Evolutionary conservation across 35 echinoderm and acorn worm species (phyloP).

Genomic region (Nesometra sesokonis): DNA sequence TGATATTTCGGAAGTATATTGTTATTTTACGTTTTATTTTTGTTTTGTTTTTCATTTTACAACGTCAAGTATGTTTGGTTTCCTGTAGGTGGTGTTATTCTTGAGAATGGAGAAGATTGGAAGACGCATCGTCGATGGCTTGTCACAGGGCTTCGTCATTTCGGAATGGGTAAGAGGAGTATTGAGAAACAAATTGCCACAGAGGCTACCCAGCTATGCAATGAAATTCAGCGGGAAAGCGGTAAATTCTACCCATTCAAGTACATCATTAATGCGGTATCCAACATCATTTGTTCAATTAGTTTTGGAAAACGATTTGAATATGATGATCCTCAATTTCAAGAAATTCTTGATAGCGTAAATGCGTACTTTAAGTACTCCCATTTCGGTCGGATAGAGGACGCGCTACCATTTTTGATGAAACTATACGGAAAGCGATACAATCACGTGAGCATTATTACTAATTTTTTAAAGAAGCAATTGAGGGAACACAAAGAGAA

Average conservation of each 20-base stretch:
- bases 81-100: neutral
- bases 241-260: slow-evolving; percentile 31
- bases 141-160: no score
- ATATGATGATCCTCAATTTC: slow-evolving; percentile 42
- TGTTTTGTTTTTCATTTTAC: no score
- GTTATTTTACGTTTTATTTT: no score
- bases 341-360: slow-evolving; percentile 10
- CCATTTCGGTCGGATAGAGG: neutral
- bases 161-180: slow-evolving; percentile 41
- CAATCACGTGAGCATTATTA: neutral
- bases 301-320: slow-evolving; percentile 44
- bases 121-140: slow-evolving; percentile 56
- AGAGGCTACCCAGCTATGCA: slow-evolving; percentile 16
- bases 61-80: no score
- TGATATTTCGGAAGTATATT: no score
- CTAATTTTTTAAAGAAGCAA: slow-evolving; percentile 5
- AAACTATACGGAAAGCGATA: neutral
- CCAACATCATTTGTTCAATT: slow-evolving; percentile 52
- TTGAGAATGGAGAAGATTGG: slow-evolving; percentile 32
- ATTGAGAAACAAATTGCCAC: slow-evolving; percentile 37
- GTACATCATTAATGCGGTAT: slow-evolving; percentile 23
- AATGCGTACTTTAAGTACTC: slow-evolving; percentile 13
- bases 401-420: neutral
- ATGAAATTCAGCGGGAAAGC: slow-evolving; percentile 2
- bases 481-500: slow-evolving; percentile 20